Percentiles rank a stretch among this genome's conserved stretches.
These are phyloP conservation scores for Sebastiscus albofasciatus DNA, from an alignment of 2,797 vertebrate species.

Conservation along the genomic window DNA sequence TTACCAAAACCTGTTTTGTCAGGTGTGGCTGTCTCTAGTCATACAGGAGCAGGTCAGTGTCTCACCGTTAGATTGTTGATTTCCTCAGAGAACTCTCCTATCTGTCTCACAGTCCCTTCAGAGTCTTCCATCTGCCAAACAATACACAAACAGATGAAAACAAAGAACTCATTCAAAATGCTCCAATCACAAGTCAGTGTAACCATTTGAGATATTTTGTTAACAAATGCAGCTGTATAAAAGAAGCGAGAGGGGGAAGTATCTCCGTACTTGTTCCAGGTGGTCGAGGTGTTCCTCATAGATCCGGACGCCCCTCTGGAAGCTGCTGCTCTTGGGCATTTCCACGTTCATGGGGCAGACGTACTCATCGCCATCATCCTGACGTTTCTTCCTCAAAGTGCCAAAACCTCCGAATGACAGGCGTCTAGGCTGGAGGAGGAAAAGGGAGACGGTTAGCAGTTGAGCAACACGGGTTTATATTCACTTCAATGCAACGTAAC, in stretches of 20 bases:
- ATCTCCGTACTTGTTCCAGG: slow-evolving; percentile 86
- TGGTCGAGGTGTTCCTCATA: slow-evolving; percentile 88
- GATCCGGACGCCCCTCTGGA: slow-evolving; percentile 79
- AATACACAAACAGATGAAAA: not conserved
- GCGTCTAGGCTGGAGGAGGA: slow-evolving; percentile 85
- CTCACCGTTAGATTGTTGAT: slow-evolving; percentile 97
- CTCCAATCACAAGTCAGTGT: not conserved
- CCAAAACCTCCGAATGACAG: slow-evolving; percentile 92
- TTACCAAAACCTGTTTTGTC: no score
- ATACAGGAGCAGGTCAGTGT: not conserved
- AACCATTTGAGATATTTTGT: rapidly evolving
- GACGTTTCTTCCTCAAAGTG: slow-evolving; percentile 91
- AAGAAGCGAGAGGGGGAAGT: not conserved
- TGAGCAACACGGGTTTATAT: rapidly evolving
- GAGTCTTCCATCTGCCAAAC: slow-evolving; percentile 92
- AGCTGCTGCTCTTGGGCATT: slow-evolving; percentile 83
- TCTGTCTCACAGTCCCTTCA: slow-evolving; percentile 91
- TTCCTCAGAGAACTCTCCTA: slow-evolving; percentile 93
- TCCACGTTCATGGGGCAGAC: slow-evolving; percentile 95
- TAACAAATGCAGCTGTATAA: not conserved
- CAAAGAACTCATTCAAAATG: not conserved
- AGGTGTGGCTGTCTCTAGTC: not conserved
- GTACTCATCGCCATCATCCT: slow-evolving; percentile 92
- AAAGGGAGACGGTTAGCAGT: not conserved
- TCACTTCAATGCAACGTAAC: no score